Evolutionary conservation across 1,140 invertebrate genomes (phyloP), one percentile per base, ranked within the genome.

Genomic region (Leptinotarsa undecemlineata): DNA sequence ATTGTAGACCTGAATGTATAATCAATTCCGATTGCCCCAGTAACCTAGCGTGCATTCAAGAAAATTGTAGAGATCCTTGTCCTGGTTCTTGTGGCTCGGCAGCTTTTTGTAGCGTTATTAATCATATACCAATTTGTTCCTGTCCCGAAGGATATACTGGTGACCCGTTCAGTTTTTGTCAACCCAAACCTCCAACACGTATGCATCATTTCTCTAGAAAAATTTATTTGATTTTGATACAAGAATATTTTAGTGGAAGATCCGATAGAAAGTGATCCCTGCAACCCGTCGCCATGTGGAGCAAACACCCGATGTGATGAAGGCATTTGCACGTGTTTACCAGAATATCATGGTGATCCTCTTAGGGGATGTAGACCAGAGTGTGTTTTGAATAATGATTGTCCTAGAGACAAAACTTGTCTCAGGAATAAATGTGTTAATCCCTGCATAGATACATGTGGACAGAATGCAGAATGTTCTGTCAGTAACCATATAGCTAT

Each of bases 241-340:
- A 51, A n/a, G 1, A 79, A 48, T 73, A 78, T 69, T 78, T 48
- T 42, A 84, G 81, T 87, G 23, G 82, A 86, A 23, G 82, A 86
- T 66, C 81, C 83, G 68, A 85, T 88, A 77, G 86, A 87, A 72
- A 85, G 86, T 3, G 87, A 90, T 78, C 86, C 89, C 2, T 94
- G 93, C 78, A 88, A 91, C 85, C 93, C 93, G 13, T 92, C 92
- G 13, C 92, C 92, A 4, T 95, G 93, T 86, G 94, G 93, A 60
- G 82, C 84, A 20, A 95, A 95, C 85, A 90, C 94, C 11, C 87
- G 91, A 79, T 96, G 94, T 82, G 89, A 91, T 48, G 87, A 91
- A 68, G 87, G 90, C 20, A 81, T 87, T n/a, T 92, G 91, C 76
- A 85, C 85, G n/a, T 92, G 91, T 79, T 77, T 90, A 75, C 86